phyloP scores from a whole-genome alignment of 2,797 vertebrate species.

The Gymnothorax javanicus region DNA sequence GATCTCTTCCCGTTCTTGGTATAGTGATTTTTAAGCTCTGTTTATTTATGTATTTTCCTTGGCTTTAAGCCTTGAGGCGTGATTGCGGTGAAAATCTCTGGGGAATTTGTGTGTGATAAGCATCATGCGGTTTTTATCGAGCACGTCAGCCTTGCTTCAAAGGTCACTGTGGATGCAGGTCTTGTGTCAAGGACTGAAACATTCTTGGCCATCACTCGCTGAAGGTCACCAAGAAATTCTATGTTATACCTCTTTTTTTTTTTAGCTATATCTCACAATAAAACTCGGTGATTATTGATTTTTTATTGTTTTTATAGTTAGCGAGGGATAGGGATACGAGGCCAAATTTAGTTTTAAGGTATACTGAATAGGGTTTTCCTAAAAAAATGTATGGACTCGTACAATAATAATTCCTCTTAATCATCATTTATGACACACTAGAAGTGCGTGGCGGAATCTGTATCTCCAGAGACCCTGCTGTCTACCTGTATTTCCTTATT shows the following conservation, averaged over 20 bases:
- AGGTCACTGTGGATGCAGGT: conserved; percentile 53
- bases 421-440: no score
- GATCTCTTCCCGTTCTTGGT: conserved; percentile 43
- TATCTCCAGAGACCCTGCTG: no score
- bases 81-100: background rate
- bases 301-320: conserved; percentile 18
- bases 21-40: background rate
- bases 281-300: background rate
- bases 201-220: conserved; percentile 45
- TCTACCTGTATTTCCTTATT: no score
- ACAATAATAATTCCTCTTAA: no score
- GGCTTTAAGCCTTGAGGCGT: conserved; percentile 49
- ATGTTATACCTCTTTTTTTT: background rate
- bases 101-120: conserved; percentile 19
- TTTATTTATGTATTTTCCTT: conserved; percentile 35
- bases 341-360: background rate
- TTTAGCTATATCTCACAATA: conserved; percentile 13
- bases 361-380: no score
- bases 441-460: no score
- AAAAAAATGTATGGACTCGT: no score
- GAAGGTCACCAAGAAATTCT: conserved; percentile 55
- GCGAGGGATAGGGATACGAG: background rate
- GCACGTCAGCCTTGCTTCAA: conserved; percentile 18
- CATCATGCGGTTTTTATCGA: conserved; percentile 49
- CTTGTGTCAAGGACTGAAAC: conserved; percentile 51